These are phyloP conservation scores for Pycnonotus jocosus DNA, from an alignment of 2,113 vertebrate genomes.

Conservation along the genomic window DNA sequence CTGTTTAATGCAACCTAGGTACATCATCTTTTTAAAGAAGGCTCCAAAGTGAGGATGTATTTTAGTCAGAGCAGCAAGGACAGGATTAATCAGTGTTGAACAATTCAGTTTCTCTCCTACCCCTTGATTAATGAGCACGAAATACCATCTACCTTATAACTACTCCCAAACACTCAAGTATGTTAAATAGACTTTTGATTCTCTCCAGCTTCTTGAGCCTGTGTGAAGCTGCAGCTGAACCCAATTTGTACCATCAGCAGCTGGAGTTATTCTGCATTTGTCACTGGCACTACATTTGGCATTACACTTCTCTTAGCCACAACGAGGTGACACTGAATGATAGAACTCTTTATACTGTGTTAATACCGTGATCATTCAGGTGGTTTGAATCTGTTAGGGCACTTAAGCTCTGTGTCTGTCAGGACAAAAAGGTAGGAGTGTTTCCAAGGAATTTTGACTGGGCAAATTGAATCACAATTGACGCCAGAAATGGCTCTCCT, in stretches of 20 bases:
- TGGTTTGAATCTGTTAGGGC: background rate
- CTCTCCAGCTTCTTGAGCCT: background rate
- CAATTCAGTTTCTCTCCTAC: background rate
- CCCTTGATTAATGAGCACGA: background rate
- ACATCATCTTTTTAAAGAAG: background rate
- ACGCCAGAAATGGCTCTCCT: background rate
- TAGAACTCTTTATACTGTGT: background rate
- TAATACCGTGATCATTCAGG: background rate
- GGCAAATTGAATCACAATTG: background rate
- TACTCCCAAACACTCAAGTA: background rate
- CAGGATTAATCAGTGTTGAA: background rate
- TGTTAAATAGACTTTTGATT: background rate
- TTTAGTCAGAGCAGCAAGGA: background rate
- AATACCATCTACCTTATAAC: background rate
- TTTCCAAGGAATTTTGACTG: background rate
- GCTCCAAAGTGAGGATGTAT: background rate
- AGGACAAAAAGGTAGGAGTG: background rate
- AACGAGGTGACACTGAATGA: background rate
- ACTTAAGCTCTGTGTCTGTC: background rate
- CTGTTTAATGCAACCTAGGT: background rate
- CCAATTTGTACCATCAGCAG: background rate
- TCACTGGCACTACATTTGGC: background rate
- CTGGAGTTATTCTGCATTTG: background rate
- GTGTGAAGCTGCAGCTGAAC: background rate
- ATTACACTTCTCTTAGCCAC: background rate